Evolutionary conservation across 2,797 vertebrate genomes (phyloP).

Genomic region (Mus spretus): DNA sequence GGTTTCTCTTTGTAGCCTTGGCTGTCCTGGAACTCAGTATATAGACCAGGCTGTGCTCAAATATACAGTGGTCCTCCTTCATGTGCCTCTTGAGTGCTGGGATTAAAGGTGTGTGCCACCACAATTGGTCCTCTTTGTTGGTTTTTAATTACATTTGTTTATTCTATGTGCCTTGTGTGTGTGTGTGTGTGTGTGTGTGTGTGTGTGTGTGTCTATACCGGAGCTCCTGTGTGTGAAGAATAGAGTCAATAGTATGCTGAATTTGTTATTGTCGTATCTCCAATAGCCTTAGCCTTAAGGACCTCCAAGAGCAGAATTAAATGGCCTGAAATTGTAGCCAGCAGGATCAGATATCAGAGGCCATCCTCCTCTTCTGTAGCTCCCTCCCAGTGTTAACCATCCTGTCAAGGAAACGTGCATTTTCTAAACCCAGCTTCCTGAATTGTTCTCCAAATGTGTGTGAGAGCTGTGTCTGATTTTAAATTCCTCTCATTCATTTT

Average conservation of each 20-base stretch:
- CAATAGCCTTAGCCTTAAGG: not conserved
- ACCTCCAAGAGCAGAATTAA: not conserved
- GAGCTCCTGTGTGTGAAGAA: not conserved
- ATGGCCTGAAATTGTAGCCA: not conserved
- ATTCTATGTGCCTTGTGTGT: not conserved
- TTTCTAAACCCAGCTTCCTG: not conserved
- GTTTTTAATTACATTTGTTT: not conserved
- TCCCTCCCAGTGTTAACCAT: not conserved
- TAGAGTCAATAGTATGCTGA: not conserved
- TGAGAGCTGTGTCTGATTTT: not conserved
- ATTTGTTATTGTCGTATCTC: not conserved
- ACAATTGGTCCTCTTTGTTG: not conserved
- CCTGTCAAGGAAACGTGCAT: not conserved
- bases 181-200: too few species aligned
- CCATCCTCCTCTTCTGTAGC: not conserved
- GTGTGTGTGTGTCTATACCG: not conserved
- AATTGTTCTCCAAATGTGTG: not conserved
- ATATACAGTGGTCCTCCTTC: not conserved
- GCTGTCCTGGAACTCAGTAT: not conserved
- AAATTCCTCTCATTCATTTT: not conserved
- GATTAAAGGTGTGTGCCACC: not conserved
- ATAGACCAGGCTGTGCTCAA: not conserved
- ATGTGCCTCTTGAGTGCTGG: too few species aligned
- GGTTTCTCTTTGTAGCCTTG: not conserved
- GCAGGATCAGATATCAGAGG: not conserved